Evolutionary conservation across 2,797 vertebrate species (phyloP).

Genomic region (Falco rusticolus): DNA sequence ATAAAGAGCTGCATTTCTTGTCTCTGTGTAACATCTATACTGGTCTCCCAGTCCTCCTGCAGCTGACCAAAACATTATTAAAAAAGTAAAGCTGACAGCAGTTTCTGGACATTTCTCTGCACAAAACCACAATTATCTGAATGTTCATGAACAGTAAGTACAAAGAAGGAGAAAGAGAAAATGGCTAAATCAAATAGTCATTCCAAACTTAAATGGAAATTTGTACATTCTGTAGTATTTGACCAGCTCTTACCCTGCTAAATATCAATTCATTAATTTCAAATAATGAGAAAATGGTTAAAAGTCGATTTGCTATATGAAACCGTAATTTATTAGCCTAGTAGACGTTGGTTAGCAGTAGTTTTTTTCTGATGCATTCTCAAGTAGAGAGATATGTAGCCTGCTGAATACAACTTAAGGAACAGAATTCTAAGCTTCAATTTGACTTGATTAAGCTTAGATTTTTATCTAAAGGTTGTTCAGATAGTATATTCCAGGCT

Average conservation of each 20-base stretch:
- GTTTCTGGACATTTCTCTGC: conserved; percentile 17
- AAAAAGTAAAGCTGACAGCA: conserved; percentile 34
- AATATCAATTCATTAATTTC: conserved; percentile 41
- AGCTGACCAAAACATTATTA: conserved; percentile 10
- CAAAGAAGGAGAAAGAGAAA: conserved; percentile 44
- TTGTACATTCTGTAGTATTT: conserved; percentile 17
- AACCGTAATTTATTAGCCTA: conserved; percentile 29
- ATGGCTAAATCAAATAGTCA: conserved; percentile 33
- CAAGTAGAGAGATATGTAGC: not conserved
- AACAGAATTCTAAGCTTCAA: conserved; percentile 7
- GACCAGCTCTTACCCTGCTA: conserved; percentile 66
- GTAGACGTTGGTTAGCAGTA: not conserved
- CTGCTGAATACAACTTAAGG: conserved; percentile 28
- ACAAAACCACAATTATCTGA: conserved; percentile 55
- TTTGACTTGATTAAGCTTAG: conserved; percentile 4
- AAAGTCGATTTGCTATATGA: conserved; percentile 29
- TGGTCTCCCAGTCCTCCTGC: conserved; percentile 11
- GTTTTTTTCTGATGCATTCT: conserved; percentile 27
- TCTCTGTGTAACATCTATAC: not conserved
- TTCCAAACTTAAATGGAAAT: conserved; percentile 34
- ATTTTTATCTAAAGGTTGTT: not conserved
- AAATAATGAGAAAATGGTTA: conserved; percentile 5
- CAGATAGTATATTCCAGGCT: not conserved
- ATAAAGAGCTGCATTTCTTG: not conserved
- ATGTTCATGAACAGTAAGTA: conserved; percentile 65